Base-by-base conservation (phyloP, 2,113 vertebrate genomes). In the Poecilia latipinna region DNA sequence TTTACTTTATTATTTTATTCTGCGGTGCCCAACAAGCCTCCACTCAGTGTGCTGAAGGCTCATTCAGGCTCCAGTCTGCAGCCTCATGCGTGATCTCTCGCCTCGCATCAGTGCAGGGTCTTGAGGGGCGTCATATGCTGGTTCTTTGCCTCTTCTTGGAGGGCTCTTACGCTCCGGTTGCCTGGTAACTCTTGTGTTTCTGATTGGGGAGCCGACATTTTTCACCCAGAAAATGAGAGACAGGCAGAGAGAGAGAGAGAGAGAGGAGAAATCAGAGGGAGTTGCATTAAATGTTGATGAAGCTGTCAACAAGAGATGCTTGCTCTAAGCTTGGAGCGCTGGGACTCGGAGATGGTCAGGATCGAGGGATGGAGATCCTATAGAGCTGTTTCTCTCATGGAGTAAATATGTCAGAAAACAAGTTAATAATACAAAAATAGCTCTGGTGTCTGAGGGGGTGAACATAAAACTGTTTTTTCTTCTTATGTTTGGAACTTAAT, bases 121-220 rank as follows among this genome's bases (percentile, higher is more conserved):
- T 83, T 86, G 79, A 83, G 85, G 80, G 80, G 82, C 75, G 77
- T 80, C 74, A 86, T 86, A 77, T 87, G 88, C 89, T 91, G 89
- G 85, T 87, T 84, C 51, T 44, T 86, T 84, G 82, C 86, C 86
- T 90, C 78, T 86, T 72, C 83, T 87, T 1, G 0, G 39, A 91
- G 80, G 70, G 61, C 71, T 82, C 68, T 80, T 44, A 72, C 8
- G 8, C 83, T 77, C 63, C 22, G 80, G 88, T 91, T 91, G 86
- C 89, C 72, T 83, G 75, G 88, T 75, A 90, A 91, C 87, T 75
- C 61, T 66, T 12, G 8, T 77, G 70, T 78, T 86, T 89, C 74
- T 0, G 26, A 77, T 65, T 26, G 28, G 33, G 85, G 82, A 80
- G 74, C 86, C 70, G 69, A 72, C 88, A 82, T 74, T 76, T 84